These are phyloP conservation scores for Astatoreochromis straeleni DNA, from an alignment of 2,113 vertebrate species.

Conservation along the genomic window DNA sequence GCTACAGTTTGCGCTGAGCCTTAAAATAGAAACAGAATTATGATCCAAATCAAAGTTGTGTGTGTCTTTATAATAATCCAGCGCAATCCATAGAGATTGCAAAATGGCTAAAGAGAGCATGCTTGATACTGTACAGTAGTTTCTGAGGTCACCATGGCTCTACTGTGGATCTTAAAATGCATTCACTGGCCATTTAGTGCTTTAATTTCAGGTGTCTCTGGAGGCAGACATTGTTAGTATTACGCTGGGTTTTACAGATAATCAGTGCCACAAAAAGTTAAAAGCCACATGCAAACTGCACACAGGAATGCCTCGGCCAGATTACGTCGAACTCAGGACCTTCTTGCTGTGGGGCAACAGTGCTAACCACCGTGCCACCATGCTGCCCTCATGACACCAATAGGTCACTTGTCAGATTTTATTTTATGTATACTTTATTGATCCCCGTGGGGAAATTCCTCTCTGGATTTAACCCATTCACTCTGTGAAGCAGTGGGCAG, in stretches of 20 bases:
- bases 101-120: neutral
- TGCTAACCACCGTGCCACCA: neutral
- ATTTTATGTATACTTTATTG: neutral
- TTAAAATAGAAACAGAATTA: slow-evolving; percentile 20
- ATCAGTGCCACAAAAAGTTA: neutral
- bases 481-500: neutral
- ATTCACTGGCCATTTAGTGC: neutral
- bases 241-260: neutral
- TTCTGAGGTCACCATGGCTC: neutral
- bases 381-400: neutral
- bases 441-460: neutral
- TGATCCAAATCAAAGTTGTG: slow-evolving; percentile 26
- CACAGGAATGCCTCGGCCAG: neutral
- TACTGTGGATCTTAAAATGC: neutral
- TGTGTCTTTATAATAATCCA: slow-evolving; percentile 40
- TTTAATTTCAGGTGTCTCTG: neutral
- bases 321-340: fast-evolving
- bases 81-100: slow-evolving; percentile 25
- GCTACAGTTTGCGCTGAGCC: neutral
- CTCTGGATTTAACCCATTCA: neutral
- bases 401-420: neutral
- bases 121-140: neutral
- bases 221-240: neutral
- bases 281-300: neutral
- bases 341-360: fast-evolving